phyloP scores from a whole-genome alignment of 2,113 vertebrate genomes.

The Tringa solitaria region DNA sequence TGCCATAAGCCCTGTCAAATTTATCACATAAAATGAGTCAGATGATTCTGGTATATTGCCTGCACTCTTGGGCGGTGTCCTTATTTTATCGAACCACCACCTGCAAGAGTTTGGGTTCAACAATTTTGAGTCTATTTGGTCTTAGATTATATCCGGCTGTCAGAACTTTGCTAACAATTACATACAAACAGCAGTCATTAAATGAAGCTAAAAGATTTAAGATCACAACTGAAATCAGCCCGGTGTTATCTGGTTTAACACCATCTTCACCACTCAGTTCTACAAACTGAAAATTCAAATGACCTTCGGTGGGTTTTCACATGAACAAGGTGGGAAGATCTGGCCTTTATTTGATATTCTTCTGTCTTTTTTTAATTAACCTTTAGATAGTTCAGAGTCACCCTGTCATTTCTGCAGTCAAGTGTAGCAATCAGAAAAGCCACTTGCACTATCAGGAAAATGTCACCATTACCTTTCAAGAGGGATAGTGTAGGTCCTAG shows the following conservation, averaged over 20 bases:
- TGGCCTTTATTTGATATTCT: not conserved
- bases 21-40: not conserved
- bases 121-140: not conserved
- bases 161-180: not conserved
- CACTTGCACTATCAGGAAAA: not conserved
- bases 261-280: not conserved
- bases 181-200: not conserved
- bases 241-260: not conserved
- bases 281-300: not conserved
- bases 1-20: not conserved
- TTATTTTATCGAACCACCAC: not conserved
- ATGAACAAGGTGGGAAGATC: not conserved
- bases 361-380: slow-evolving; percentile 54
- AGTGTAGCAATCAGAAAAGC: slow-evolving; percentile 28
- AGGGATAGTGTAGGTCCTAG: not conserved
- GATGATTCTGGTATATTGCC: not conserved
- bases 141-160: not conserved
- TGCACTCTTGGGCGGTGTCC: not conserved
- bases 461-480: not conserved
- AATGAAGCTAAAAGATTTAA: not conserved
- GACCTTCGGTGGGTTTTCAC: not conserved
- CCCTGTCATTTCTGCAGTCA: slow-evolving; percentile 5
- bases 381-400: slow-evolving; percentile 38
- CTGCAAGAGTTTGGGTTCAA: not conserved
- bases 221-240: not conserved